Conservation (phyloP, 2,113 vertebrate genomes). For the Seriola aureovittata region DNA sequence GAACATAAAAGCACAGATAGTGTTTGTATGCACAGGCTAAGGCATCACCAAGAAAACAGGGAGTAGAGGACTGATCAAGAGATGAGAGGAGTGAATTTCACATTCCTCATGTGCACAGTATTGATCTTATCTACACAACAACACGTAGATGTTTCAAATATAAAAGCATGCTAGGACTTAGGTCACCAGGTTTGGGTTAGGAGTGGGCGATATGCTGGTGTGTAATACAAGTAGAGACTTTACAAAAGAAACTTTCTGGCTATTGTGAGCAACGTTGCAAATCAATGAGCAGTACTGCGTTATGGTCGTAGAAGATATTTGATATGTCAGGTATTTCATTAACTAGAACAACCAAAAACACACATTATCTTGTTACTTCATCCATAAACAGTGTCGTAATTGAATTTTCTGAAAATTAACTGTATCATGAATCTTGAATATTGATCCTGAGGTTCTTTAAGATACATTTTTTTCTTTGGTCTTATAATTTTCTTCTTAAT, state of each 20-base stretch:
- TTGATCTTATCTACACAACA: slow-evolving; percentile 35
- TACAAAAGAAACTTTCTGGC: too few species aligned
- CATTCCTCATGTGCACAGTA: slow-evolving; percentile 51
- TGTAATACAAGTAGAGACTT: neutral
- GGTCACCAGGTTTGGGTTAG: neutral
- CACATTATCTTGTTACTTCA: neutral
- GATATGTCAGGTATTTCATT: neutral
- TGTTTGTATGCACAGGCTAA: neutral
- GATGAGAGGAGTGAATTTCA: slow-evolving; percentile 53
- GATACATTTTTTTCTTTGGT: neutral
- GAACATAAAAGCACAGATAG: neutral
- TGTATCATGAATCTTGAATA: neutral
- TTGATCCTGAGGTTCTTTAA: neutral
- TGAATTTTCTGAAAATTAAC: neutral
- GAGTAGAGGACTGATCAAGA: slow-evolving; percentile 6
- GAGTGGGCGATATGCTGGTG: neutral
- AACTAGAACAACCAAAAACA: neutral
- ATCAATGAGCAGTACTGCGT: neutral
- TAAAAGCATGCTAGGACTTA: neutral
- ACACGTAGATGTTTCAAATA: slow-evolving; percentile 9
- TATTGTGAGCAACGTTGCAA: neutral
- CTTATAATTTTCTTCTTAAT: neutral
- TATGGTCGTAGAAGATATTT: neutral
- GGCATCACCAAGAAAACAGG: neutral
- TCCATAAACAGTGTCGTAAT: neutral